These are phyloP conservation scores for Noctua janthe DNA, from an alignment of 2,888 invertebrate species.

Conservation along the genomic window DNA sequence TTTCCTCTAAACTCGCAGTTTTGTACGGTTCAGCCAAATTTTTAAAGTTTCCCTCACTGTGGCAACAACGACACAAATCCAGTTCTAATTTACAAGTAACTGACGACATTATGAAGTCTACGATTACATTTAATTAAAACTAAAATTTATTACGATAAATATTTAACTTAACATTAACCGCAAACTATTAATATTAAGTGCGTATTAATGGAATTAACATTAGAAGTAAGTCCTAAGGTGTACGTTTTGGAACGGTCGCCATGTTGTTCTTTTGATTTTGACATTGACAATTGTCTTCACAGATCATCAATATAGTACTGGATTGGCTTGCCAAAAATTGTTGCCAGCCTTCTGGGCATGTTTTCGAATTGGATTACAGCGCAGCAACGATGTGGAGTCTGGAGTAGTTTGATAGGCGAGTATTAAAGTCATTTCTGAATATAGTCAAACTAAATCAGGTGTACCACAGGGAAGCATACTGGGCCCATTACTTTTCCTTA, in stretches of 20 bases:
- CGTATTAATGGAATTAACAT: slow-evolving; percentile 4
- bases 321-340: neutral
- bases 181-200: neutral
- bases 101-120: slow-evolving; percentile 73
- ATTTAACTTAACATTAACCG: neutral
- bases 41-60: slow-evolving; percentile 79
- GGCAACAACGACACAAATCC: slow-evolving; percentile 84
- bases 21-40: slow-evolving; percentile 74
- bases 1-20: slow-evolving; percentile 69
- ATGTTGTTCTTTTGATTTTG: slow-evolving; percentile 35
- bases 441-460: too few species aligned
- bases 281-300: slow-evolving; percentile 8
- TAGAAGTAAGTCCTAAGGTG: neutral
- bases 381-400: neutral
- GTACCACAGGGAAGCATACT: too few species aligned
- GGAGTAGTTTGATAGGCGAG: neutral
- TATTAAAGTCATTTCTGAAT: too few species aligned
- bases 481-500: too few species aligned
- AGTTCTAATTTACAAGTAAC: slow-evolving; percentile 77
- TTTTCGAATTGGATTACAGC: neutral
- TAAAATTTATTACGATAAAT: neutral
- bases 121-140: slow-evolving; percentile 35
- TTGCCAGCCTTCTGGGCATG: neutral
- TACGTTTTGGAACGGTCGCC: slow-evolving; percentile 15
- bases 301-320: neutral